A percentile compares a stretch with the other conserved stretches of the same genome.
These are phyloP conservation scores for Takifugu rubripes DNA, from an alignment of 2,797 vertebrate species.

Conservation along the genomic window DNA sequence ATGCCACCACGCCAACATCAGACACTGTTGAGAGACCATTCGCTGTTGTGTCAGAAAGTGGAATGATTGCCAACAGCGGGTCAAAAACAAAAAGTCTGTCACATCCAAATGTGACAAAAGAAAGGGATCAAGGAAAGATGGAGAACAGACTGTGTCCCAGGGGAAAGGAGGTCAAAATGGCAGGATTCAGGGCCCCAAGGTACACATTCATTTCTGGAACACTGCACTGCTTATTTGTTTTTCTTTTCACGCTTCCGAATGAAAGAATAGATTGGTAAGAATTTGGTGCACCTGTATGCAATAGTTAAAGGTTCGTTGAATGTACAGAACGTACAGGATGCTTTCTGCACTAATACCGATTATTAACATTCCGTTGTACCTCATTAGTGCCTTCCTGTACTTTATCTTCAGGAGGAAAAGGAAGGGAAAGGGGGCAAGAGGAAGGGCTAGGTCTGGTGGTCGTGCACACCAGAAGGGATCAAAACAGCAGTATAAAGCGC, in stretches of 20 bases:
- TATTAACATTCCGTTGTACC: constrained; percentile 17
- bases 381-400: constrained; percentile 30
- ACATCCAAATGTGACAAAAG: constrained; percentile 25
- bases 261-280: constrained; percentile 22
- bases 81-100: constrained; percentile 39
- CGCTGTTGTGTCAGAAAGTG: constrained; percentile 27
- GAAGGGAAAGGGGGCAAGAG: constrained; percentile 74
- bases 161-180: constrained; percentile 73
- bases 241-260: constrained; percentile 18
- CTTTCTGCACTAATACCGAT: background rate
- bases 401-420: constrained; percentile 74
- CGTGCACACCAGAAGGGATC: constrained; percentile 60
- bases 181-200: constrained; percentile 76
- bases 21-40: constrained; percentile 44
- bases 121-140: constrained; percentile 46
- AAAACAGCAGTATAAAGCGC: constrained; percentile 62
- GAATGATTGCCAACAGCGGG: constrained; percentile 9
- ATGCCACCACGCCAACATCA: constrained; percentile 51
- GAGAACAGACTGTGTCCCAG: constrained; percentile 62
- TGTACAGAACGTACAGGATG: no score
- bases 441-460: constrained; percentile 65
- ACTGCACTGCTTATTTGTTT: constrained; percentile 1
- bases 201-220: constrained; percentile 28
- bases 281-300: background rate
- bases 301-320: background rate